Conservation (phyloP, 2,797 vertebrate species). For the Spinus pinus region DNA sequence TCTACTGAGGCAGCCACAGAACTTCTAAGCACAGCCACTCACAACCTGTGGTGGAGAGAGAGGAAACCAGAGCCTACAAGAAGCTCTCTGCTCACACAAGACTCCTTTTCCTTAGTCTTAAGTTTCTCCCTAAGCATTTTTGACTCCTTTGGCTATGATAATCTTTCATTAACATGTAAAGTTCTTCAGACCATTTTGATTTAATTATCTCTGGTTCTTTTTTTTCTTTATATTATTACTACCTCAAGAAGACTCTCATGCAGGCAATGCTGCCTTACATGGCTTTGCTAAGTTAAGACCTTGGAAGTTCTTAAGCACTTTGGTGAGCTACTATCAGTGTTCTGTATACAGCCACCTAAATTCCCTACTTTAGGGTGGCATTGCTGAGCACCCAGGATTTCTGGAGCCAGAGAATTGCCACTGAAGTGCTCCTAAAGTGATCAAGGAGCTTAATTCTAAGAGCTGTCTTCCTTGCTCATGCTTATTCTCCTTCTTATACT, state of each 20-base stretch:
- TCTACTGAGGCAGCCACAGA: neutral
- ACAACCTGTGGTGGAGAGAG: neutral
- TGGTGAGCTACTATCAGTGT: neutral
- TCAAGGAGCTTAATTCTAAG: neutral
- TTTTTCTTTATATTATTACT: neutral
- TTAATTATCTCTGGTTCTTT: neutral
- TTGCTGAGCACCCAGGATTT: neutral
- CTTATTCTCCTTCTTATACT: neutral
- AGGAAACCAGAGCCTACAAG: neutral
- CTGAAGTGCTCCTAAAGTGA: neutral
- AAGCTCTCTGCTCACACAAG: neutral
- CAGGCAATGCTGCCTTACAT: neutral
- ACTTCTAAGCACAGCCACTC: neutral
- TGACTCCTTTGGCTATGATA: neutral
- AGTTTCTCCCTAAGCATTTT: neutral
- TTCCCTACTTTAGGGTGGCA: neutral
- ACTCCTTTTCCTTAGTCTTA: neutral
- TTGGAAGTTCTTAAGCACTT: neutral
- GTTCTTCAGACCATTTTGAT: neutral
- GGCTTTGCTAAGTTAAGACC: neutral
- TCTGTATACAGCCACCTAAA: neutral
- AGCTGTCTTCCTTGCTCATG: neutral
- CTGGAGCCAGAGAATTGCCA: neutral
- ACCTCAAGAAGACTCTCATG: neutral
- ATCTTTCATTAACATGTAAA: neutral